A percentile compares a stretch with the other conserved stretches of the same genome.
phyloP scores from a whole-genome alignment of 1,140 invertebrate genomes.

The Theocolax elegans region DNA sequence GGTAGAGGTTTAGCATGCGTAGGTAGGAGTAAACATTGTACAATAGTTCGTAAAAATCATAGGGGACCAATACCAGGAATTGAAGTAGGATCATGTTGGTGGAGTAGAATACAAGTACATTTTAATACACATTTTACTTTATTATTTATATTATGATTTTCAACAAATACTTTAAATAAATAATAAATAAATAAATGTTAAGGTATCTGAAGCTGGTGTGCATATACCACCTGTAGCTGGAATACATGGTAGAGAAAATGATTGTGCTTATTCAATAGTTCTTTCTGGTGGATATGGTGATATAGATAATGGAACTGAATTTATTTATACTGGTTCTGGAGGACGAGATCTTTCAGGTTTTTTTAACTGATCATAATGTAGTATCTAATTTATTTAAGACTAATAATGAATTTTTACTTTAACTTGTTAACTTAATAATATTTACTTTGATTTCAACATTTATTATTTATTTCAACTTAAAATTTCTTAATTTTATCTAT shows the following conservation, averaged over 20 bases:
- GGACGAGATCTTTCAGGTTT: slow-evolving; percentile 79
- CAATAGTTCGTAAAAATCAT: slow-evolving; percentile 79
- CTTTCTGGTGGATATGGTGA: slow-evolving; percentile 90
- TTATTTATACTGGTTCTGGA: slow-evolving; percentile 86
- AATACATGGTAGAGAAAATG: slow-evolving; percentile 82
- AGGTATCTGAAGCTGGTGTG: slow-evolving; percentile 79
- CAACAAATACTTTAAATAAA: not conserved
- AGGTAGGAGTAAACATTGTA: slow-evolving; percentile 75
- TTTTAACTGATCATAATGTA: not conserved
- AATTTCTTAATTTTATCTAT: too few species aligned
- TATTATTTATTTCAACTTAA: too few species aligned
- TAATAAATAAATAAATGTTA: not conserved
- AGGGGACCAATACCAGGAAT: slow-evolving; percentile 86
- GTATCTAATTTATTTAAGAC: too few species aligned
- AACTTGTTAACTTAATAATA: too few species aligned
- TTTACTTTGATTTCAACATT: too few species aligned
- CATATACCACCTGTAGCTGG: slow-evolving; percentile 86
- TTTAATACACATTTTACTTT: too few species aligned
- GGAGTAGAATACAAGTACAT: slow-evolving; percentile 81
- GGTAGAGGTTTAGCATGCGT: slow-evolving; percentile 88
- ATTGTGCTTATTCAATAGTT: slow-evolving; percentile 86
- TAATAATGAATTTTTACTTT: too few species aligned
- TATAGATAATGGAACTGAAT: slow-evolving; percentile 83
- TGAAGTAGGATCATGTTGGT: slow-evolving; percentile 87
- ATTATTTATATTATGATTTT: not conserved